Percentiles rank a stretch among this genome's conserved stretches.
phyloP scores from a whole-genome alignment of 2,113 vertebrate genomes.

The Catharus fuscescens region DNA sequence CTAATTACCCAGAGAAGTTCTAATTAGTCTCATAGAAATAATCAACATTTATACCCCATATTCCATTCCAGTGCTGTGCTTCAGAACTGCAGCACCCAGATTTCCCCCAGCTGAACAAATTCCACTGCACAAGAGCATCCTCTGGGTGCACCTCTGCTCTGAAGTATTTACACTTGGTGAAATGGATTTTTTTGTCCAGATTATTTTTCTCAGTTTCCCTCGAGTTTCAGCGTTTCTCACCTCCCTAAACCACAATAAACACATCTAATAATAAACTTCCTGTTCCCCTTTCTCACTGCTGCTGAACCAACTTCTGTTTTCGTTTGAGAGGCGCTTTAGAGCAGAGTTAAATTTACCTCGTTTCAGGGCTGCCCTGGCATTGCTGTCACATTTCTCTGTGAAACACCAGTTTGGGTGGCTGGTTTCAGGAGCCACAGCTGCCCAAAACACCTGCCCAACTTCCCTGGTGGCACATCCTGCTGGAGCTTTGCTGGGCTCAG shows the following conservation, averaged over 20 bases:
- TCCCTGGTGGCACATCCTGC: not conserved
- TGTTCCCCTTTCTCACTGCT: not conserved
- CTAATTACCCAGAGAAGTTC: slow-evolving; percentile 11
- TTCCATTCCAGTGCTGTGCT: not conserved
- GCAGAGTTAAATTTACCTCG: not conserved
- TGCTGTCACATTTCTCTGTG: not conserved
- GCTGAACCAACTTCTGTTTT: not conserved
- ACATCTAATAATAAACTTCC: not conserved
- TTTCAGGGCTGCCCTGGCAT: not conserved
- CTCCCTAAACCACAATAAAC: not conserved
- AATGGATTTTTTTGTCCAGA: not conserved
- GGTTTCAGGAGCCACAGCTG: not conserved
- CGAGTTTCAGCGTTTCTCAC: fast-evolving
- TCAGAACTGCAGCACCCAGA: not conserved
- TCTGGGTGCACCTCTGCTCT: not conserved
- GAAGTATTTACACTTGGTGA: not conserved
- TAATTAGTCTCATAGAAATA: slow-evolving; percentile 45
- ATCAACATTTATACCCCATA: not conserved
- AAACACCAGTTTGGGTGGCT: fast-evolving
- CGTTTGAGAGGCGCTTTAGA: not conserved
- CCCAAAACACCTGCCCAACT: not conserved
- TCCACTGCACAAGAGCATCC: not conserved
- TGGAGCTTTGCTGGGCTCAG: not conserved
- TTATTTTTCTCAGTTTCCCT: not conserved
- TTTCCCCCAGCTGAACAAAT: not conserved